Evolutionary conservation across 2,113 vertebrate species (phyloP), one percentile per base, ranked within the genome.

Genomic region (Oriolus oriolus): DNA sequence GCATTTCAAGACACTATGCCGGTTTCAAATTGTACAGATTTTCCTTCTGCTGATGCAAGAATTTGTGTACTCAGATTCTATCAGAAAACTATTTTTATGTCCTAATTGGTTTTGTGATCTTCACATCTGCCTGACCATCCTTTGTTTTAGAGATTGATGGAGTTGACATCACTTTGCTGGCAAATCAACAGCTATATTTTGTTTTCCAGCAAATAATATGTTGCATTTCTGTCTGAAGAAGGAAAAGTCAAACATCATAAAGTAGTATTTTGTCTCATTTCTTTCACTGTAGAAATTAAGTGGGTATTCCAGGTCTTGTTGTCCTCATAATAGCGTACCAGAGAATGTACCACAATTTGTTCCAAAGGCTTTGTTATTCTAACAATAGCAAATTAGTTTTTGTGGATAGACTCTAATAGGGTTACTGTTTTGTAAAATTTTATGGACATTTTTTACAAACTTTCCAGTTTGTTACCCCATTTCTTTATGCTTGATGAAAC

Each of bases 401-500:
- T 84, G 2, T 35, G 45, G 42, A 19, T 49, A 54, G 19, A 15
- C 15, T 10, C 13, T 84, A 81, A 47, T 16, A 74, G 4, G 30
- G 7, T 18, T 42, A 65, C 4, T 26, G 11, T 31, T 70, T 50
- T 54, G 11, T 49, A 81, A 84, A 22, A n/a, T 22, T 45, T 57
- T 80, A 42, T 13, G 24, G 42, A 37, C 7, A 8, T 56, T 35
- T 60, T 88, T 78, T 64, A 56, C 21, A 85, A 17, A 50, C 23
- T 52, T 87, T 17, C 39, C 37, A 66, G 37, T 83, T 83, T 83
- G 33, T 83, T 83, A 39, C 11, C 3, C 8, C 21, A 50, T 77
- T 94, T 73, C 50, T 89, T 68, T 86, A 63, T 73, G 76, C 53
- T 76, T 79, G 21, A n/a, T 75, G 53, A 83, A 89, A 31, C 30